phyloP scores from a whole-genome alignment of 1,140 invertebrate species.

The Chionoecetes opilio region DNA sequence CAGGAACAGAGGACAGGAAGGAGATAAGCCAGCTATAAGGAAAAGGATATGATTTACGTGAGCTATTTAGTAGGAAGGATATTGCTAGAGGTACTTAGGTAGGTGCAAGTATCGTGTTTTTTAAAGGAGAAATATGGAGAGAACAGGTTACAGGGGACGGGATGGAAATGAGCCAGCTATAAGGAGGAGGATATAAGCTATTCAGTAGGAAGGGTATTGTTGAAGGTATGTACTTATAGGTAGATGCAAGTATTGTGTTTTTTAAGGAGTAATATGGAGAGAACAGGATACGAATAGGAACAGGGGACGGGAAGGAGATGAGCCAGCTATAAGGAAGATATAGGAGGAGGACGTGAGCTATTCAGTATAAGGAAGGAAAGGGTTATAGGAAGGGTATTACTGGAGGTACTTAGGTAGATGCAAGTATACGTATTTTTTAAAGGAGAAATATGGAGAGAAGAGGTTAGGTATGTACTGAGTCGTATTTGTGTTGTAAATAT shows the following conservation, averaged over 20 bases:
- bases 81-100: no score
- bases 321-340: neutral
- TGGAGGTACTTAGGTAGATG: no score
- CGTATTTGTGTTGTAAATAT: no score
- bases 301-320: neutral
- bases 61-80: no score
- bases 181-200: neutral
- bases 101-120: neutral
- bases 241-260: neutral
- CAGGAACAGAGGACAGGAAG: neutral
- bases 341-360: no score
- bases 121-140: neutral
- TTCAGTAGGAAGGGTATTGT: neutral
- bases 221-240: no score
- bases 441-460: neutral
- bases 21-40: neutral
- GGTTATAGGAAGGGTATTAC: no score
- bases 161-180: neutral
- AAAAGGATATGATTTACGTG: no score
- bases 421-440: neutral
- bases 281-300: no score
- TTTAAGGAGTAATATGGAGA: neutral
- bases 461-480: no score
- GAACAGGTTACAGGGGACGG: slow-evolving; percentile 81
- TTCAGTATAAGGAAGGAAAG: neutral